Conservation (phyloP, 2,797 vertebrate species). For the Argyrosomus regius region DNA sequence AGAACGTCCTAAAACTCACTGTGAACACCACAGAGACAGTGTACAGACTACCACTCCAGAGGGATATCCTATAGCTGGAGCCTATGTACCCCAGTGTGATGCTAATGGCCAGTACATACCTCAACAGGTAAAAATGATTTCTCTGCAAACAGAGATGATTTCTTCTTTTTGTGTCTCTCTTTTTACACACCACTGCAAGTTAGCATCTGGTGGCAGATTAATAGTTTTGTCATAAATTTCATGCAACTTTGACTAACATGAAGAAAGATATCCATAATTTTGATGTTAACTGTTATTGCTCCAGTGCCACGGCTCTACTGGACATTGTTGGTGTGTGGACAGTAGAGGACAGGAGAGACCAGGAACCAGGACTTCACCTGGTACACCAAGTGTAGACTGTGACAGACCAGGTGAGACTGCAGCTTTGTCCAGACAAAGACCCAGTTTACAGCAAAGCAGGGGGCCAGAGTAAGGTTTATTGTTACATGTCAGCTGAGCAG, state of each 20-base stretch:
- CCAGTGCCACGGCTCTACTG: conserved; percentile 88
- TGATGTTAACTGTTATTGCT: not conserved
- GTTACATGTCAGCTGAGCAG: too few species aligned
- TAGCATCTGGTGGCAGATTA: not conserved
- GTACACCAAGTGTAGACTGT: conserved; percentile 77
- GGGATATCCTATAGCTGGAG: conserved; percentile 52
- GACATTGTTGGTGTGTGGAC: conserved; percentile 93
- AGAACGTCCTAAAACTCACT: conserved; percentile 70
- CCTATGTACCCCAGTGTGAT: conserved; percentile 78
- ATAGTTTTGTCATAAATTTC: too few species aligned
- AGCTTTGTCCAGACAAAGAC: too few species aligned
- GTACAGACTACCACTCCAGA: conserved; percentile 52
- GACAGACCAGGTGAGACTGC: conserved; percentile 78
- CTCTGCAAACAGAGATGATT: too few species aligned
- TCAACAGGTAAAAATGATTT: conserved; percentile 20
- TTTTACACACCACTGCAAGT: conserved; percentile 36
- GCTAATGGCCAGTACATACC: conserved; percentile 82
- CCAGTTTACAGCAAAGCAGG: too few species aligned
- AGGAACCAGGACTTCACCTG: conserved; percentile 83
- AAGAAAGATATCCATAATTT: too few species aligned
- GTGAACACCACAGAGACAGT: conserved; percentile 63
- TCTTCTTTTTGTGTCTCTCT: too few species aligned
- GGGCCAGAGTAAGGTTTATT: too few species aligned
- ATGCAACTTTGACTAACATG: not conserved
- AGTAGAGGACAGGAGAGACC: conserved; percentile 83